Evolutionary conservation across 2,797 vertebrate genomes (phyloP), one percentile per base, ranked within the genome.

Genomic region (Parambassis ranga): DNA sequence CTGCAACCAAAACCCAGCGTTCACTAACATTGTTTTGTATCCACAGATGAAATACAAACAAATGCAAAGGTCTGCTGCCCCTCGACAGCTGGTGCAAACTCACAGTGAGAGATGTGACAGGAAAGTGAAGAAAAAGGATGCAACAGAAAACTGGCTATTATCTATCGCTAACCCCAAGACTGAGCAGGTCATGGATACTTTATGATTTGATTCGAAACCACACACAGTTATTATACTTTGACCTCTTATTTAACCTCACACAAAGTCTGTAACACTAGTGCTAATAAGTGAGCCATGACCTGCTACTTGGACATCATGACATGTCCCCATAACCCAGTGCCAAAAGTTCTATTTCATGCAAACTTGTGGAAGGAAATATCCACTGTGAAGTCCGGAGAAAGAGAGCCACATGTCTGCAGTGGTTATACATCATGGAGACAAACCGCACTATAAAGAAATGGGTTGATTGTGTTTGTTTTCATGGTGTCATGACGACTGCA

Each of bases 1-100:
- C 22, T 62, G 28, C 59, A 83, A 65, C 71, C 66, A 79, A 75
- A 85, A 50, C 36, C 38, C 27, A 70, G 65, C 10, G 1, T 28
- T 48, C 18, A 39, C 33, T 48, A 4, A 28, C 47, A 30, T 55
- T 23, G 9, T 47, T 72, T 60, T 60, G 37, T 53, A 30, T 66
- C 46, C 27, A 30, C 58, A 37, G 24, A 58, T 44, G 11, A 57
- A 39, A 67, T 50, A 15, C 6, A 35, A 56, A 37, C 9, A 60
- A 58, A 32, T 3, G 26, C 32, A 70, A 60, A 67, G 59, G 44
- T 65, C 43, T 62, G 60, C 60, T 31, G 28, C 49, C 23, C 53
- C 62, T 51, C 58, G 64, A 11, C 33, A 62, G 48, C 42, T 68
- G 50, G 36, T 9, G 19, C 31, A 31, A 71, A 66, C 48, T 60